A percentile compares a stretch with the other conserved stretches of the same genome.
Conservation (phyloP, 2,797 vertebrate species). For the Cygnus olor region DNA sequence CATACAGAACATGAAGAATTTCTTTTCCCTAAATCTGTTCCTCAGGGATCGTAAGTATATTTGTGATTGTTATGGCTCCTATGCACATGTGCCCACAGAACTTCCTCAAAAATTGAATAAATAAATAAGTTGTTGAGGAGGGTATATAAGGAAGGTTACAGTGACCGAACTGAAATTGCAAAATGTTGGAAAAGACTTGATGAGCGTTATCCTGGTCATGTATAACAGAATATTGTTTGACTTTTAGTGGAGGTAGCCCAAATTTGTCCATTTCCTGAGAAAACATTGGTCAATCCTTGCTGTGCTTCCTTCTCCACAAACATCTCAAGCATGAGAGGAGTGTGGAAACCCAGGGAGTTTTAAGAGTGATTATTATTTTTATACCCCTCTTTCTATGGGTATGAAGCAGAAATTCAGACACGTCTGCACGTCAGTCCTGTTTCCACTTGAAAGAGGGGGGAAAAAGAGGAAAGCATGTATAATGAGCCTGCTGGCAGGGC, state of each 20-base stretch:
- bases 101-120: background rate
- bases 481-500: background rate
- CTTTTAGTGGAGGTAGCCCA: background rate
- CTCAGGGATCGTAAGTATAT: background rate
- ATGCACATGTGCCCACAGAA: background rate
- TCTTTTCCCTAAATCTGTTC: slow-evolving; percentile 63
- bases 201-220: background rate
- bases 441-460: background rate
- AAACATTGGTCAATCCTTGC: background rate
- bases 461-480: background rate
- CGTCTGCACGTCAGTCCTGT: background rate
- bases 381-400: background rate
- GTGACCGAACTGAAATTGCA: slow-evolving; percentile 37
- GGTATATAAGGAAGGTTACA: slow-evolving; percentile 3
- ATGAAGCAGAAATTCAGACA: background rate
- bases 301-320: background rate
- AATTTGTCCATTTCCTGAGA: background rate
- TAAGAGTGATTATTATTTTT: background rate
- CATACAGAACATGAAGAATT: slow-evolving; percentile 33
- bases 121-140: background rate
- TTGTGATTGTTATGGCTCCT: slow-evolving; percentile 38
- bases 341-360: background rate
- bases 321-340: background rate
- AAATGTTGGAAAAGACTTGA: background rate
- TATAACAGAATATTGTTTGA: background rate